A percentile compares a stretch with the other conserved stretches of the same genome.
phyloP scores from a whole-genome alignment of 2,113 vertebrate genomes.

The Illadopsis cleaveri region DNA sequence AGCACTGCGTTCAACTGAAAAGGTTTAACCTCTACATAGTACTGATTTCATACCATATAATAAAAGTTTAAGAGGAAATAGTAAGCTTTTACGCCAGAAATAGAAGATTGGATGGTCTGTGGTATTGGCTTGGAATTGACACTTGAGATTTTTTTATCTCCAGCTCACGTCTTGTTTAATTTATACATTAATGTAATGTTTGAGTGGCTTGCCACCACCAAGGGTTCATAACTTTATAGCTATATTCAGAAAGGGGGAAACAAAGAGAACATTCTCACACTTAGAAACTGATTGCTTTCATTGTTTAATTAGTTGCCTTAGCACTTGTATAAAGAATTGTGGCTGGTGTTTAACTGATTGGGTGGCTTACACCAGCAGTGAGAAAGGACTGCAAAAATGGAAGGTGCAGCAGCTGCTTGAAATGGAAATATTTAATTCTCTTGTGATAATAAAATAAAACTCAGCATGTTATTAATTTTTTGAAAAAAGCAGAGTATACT shows the following conservation, averaged over 20 bases:
- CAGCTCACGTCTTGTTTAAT: slow-evolving; percentile 49
- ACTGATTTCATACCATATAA: slow-evolving; percentile 24
- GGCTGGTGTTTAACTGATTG: slow-evolving; percentile 62
- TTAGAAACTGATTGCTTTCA: slow-evolving; percentile 74
- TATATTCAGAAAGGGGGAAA: slow-evolving; percentile 48
- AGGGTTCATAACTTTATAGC: slow-evolving; percentile 39
- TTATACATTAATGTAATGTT: slow-evolving; percentile 31
- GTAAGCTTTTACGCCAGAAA: slow-evolving; percentile 11
- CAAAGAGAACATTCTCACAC: slow-evolving; percentile 17
- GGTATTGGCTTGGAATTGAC: slow-evolving; percentile 4
- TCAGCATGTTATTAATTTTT: not conserved
- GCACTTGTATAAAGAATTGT: slow-evolving; percentile 63
- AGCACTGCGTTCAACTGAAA: not conserved
- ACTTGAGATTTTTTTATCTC: slow-evolving; percentile 48
- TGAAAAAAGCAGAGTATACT: not conserved
- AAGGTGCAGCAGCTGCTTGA: slow-evolving; percentile 51
- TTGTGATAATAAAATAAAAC: not conserved
- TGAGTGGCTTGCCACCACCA: slow-evolving; percentile 26
- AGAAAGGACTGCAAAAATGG: slow-evolving; percentile 60
- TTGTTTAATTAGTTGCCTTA: slow-evolving; percentile 74
- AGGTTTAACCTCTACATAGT: slow-evolving; percentile 19
- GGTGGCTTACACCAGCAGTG: slow-evolving; percentile 48
- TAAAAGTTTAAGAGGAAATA: slow-evolving; percentile 47
- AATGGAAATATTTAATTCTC: slow-evolving; percentile 45
- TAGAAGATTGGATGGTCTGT: not conserved